These are phyloP conservation scores for Oligia strigilis DNA, from an alignment of 2,888 invertebrate genomes.

Conservation along the genomic window DNA sequence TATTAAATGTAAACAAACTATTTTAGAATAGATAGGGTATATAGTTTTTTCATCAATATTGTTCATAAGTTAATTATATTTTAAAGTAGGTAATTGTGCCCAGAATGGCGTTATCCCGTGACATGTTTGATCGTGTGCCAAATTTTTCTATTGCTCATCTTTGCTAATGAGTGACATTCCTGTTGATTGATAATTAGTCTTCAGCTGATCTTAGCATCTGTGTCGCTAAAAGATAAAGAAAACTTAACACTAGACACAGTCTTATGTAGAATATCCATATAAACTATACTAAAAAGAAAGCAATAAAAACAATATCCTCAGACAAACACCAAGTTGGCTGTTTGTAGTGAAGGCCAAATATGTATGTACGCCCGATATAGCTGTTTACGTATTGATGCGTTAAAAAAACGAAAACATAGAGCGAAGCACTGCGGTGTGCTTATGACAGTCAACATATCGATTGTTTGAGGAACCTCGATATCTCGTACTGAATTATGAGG, in stretches of 20 bases:
- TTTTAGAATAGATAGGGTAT: slow-evolving; percentile 12
- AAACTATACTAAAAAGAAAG: background rate
- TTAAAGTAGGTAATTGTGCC: slow-evolving; percentile 54
- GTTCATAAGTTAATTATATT: slow-evolving; percentile 48
- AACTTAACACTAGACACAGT: background rate
- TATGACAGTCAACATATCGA: slow-evolving; percentile 58
- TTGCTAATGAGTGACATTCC: slow-evolving; percentile 72
- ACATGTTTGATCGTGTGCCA: slow-evolving; percentile 79
- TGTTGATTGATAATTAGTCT: slow-evolving; percentile 51
- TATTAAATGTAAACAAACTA: slow-evolving; percentile 33
- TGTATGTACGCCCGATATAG: slow-evolving; percentile 6
- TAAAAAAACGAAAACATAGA: slow-evolving; percentile 36
- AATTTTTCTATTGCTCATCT: slow-evolving; percentile 63
- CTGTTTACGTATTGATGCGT: slow-evolving; percentile 24
- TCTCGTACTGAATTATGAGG: slow-evolving; percentile 57
- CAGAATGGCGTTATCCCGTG: slow-evolving; percentile 74
- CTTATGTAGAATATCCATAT: background rate
- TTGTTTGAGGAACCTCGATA: slow-evolving; percentile 55
- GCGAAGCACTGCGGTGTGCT: slow-evolving; percentile 33
- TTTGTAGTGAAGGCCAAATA: slow-evolving; percentile 14
- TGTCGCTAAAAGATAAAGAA: background rate
- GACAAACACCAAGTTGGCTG: slow-evolving; percentile 11
- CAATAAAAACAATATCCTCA: background rate
- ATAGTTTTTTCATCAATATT: slow-evolving; percentile 13
- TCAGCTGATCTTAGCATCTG: slow-evolving; percentile 19